phyloP scores from a whole-genome alignment of 2,113 vertebrate species.

The Sylvia atricapilla region DNA sequence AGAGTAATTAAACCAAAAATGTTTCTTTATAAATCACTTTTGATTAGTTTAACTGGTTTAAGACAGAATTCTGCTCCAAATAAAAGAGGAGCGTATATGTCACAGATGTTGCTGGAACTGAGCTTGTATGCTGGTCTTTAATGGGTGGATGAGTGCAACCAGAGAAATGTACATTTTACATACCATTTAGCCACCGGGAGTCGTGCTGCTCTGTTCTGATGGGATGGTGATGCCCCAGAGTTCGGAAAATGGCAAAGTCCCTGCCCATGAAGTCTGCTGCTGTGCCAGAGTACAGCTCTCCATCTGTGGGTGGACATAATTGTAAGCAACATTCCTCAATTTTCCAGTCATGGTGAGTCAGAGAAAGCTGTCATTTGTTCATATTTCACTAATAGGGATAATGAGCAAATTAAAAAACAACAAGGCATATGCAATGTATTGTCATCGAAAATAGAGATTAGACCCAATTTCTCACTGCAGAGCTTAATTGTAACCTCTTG shows the following conservation, averaged over 20 bases:
- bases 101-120: neutral
- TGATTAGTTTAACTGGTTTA: conserved; percentile 3
- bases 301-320: conserved; percentile 77
- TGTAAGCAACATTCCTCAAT: conserved; percentile 5
- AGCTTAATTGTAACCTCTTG: neutral
- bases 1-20: conserved; percentile 27
- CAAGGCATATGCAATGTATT: neutral
- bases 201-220: conserved; percentile 98
- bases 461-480: neutral
- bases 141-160: neutral
- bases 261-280: conserved; percentile 98
- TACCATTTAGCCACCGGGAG: conserved; percentile 97
- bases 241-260: conserved; percentile 97
- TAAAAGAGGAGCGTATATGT: neutral
- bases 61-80: conserved; percentile 13
- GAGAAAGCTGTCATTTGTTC: conserved; percentile 26
- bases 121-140: neutral
- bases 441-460: neutral
- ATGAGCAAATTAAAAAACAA: neutral
- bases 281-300: conserved; percentile 94
- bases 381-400: neutral
- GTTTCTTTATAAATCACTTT: conserved; percentile 17
- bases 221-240: conserved; percentile 93
- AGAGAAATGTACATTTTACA: conserved; percentile 34
- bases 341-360: conserved; percentile 36